Evolutionary conservation across 2,888 invertebrate genomes (phyloP).

Genomic region (Endomychus coccineus): DNA sequence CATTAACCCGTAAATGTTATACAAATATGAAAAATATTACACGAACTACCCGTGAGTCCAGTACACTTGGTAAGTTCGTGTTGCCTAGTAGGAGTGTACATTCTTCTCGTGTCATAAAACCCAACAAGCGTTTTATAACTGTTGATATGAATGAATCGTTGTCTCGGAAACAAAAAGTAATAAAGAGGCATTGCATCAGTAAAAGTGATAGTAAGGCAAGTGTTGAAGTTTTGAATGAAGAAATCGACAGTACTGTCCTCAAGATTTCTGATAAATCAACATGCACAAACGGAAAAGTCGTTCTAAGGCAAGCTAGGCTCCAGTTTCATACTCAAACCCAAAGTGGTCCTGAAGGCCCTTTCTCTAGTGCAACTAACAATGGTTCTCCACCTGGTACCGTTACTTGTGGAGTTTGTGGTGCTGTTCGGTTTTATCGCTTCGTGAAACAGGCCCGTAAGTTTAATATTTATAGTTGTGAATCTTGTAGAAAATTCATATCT

Average conservation of each 20-base stretch:
- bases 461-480: conserved; percentile 77
- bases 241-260: conserved; percentile 24
- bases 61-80: conserved; percentile 57
- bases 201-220: conserved; percentile 14
- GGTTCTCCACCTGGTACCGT: conserved; percentile 57
- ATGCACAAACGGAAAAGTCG: conserved; percentile 44
- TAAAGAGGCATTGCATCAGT: conserved; percentile 28
- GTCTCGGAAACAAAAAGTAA: conserved; percentile 36
- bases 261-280: conserved; percentile 42
- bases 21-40: conserved; percentile 16
- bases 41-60: conserved; percentile 25
- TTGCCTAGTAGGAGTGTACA: conserved; percentile 75
- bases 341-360: conserved; percentile 57
- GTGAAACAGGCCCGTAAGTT: conserved; percentile 75
- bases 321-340: conserved; percentile 50
- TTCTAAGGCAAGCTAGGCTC: conserved; percentile 60
- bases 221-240: conserved; percentile 20
- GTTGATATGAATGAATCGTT: conserved; percentile 42
- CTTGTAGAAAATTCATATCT: conserved; percentile 79
- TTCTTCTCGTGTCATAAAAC: conserved; percentile 81
- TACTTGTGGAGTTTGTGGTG: conserved; percentile 73
- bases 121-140: conserved; percentile 77
- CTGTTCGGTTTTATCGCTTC: conserved; percentile 67
- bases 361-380: conserved; percentile 48
- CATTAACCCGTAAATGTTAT: conserved; percentile 21